Percentiles rank a stretch among this genome's conserved stretches.
phyloP scores from a whole-genome alignment of 2,113 vertebrate species.

The Haemorhous mexicanus region DNA sequence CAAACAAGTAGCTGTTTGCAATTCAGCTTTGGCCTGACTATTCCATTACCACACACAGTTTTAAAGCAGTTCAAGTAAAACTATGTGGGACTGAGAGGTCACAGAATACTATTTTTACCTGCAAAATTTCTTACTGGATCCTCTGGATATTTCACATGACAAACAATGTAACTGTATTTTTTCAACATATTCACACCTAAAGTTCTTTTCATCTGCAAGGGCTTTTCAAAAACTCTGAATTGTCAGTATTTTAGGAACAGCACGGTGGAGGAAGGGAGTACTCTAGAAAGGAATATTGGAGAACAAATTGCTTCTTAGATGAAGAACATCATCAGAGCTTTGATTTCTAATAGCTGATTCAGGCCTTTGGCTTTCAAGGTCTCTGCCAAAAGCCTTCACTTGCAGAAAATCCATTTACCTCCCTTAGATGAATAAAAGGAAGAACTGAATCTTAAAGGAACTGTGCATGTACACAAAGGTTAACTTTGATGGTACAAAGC shows the following conservation, averaged over 20 bases:
- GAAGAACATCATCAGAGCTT: neutral
- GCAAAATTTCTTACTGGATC: neutral
- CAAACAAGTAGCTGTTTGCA: slow-evolving; percentile 50
- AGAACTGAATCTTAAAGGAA: neutral
- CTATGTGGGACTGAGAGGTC: neutral
- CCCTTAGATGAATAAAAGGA: neutral
- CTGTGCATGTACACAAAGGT: neutral
- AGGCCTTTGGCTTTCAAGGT: neutral
- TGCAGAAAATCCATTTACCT: neutral
- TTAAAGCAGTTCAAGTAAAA: slow-evolving; percentile 8
- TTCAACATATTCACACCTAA: neutral
- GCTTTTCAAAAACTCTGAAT: neutral
- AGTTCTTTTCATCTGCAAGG: neutral
- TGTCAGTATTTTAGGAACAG: neutral
- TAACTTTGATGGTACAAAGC: neutral
- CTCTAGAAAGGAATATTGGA: neutral
- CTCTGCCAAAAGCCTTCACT: neutral
- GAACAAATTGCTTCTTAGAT: neutral
- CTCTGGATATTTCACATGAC: neutral
- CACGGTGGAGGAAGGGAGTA: neutral
- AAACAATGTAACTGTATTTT: neutral
- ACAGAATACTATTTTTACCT: neutral
- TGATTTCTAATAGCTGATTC: neutral
- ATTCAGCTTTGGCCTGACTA: slow-evolving; percentile 12
- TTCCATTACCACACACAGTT: neutral